Conservation (phyloP, 2,888 invertebrate species). For the Shargacucullia verbasci region DNA sequence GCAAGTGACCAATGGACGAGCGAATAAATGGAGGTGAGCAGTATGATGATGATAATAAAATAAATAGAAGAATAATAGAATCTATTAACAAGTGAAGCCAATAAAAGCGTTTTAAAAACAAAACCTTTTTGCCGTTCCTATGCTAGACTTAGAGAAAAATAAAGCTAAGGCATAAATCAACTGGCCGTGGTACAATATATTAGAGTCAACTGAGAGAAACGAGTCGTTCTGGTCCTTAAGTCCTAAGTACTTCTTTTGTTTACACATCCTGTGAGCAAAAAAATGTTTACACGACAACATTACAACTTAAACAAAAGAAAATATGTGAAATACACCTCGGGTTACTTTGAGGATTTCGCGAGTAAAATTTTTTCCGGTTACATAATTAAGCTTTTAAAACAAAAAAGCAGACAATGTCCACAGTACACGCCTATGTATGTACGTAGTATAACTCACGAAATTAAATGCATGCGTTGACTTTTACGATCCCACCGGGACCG, state of each 20-base stretch:
- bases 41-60: too few species aligned
- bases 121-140: conserved; percentile 11
- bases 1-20: too few species aligned
- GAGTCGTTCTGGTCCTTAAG: conserved; percentile 46
- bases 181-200: conserved; percentile 17
- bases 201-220: conserved; percentile 38
- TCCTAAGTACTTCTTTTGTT: conserved; percentile 36
- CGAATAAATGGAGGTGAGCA: too few species aligned
- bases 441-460: conserved; percentile 71
- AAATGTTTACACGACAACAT: conserved; percentile 20
- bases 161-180: conserved; percentile 33
- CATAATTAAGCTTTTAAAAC: conserved; percentile 56
- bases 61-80: too few species aligned
- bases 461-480: conserved; percentile 84
- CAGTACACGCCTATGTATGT: conserved; percentile 36
- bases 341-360: conserved; percentile 43
- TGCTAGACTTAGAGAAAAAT: conserved; percentile 15
- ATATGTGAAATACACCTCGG: conserved; percentile 25
- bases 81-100: too few species aligned
- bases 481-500: conserved; percentile 77
- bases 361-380: conserved; percentile 50
- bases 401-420: conserved; percentile 29
- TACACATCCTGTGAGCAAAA: conserved; percentile 36
- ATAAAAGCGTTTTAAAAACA: background rate
- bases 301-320: conserved; percentile 19